Percentiles rank a stretch among this genome's conserved stretches.
phyloP scores from a whole-genome alignment of 2,888 invertebrate genomes.

The Chalcis sispes region DNA sequence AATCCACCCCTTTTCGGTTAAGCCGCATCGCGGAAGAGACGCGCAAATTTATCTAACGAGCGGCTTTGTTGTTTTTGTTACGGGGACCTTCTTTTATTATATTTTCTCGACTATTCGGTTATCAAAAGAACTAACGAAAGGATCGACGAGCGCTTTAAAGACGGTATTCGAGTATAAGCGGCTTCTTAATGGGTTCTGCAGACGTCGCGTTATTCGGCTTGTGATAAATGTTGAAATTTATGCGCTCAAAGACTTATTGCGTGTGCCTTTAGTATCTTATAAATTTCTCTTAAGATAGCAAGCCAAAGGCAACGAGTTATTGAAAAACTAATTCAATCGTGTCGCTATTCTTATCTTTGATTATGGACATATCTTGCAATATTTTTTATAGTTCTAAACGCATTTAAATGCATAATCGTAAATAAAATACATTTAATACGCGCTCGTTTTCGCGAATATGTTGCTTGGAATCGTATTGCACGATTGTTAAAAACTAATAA shows the following conservation, averaged over 20 bases:
- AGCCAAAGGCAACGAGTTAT: too few species aligned
- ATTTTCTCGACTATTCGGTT: constrained; percentile 10
- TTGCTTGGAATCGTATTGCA: too few species aligned
- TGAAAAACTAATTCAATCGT: too few species aligned
- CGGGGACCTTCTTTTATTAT: neutral
- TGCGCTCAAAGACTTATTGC: neutral
- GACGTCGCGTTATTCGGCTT: neutral
- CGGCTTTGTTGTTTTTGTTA: constrained; percentile 12
- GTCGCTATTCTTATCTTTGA: too few species aligned
- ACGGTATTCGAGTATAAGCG: neutral
- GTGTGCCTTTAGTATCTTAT: too few species aligned
- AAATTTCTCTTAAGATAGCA: too few species aligned
- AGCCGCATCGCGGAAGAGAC: constrained; percentile 25
- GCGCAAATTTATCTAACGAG: neutral
- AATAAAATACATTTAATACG: too few species aligned
- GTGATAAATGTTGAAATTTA: constrained; percentile 27
- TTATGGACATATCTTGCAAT: too few species aligned
- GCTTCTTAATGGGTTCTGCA: neutral
- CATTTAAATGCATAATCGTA: too few species aligned
- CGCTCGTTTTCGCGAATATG: too few species aligned
- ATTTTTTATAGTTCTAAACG: too few species aligned
- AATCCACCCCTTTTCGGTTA: constrained; percentile 25
- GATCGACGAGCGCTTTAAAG: neutral
- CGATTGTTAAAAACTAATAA: too few species aligned
- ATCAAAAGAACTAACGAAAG: constrained; percentile 2